A percentile compares a stretch with the other conserved stretches of the same genome.
Evolutionary conservation across 2,888 invertebrate species (phyloP).

Genomic region (Conomelus anceps): DNA sequence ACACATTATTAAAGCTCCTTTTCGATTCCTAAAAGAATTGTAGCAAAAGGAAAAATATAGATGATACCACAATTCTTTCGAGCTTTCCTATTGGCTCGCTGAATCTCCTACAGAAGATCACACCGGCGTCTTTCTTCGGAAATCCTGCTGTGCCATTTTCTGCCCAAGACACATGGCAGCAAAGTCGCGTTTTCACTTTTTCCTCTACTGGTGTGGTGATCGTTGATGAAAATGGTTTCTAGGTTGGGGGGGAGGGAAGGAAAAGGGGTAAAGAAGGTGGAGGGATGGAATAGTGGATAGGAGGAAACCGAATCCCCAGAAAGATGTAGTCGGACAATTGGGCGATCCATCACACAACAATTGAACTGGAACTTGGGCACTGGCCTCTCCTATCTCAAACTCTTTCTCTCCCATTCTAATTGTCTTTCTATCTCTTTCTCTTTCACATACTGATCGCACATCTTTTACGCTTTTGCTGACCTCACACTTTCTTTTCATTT

Average conservation of each 20-base stretch:
- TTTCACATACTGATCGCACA: too few species aligned
- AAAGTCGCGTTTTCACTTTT: not conserved
- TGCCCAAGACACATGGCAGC: not conserved
- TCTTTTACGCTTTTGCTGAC: not conserved
- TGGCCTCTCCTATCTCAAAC: too few species aligned
- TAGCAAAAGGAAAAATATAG: too few species aligned
- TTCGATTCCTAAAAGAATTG: too few species aligned
- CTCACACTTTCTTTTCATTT: not conserved
- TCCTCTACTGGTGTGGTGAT: not conserved
- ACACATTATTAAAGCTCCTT: too few species aligned
- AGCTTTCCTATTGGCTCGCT: too few species aligned
- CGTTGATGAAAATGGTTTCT: not conserved
- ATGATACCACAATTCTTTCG: too few species aligned
- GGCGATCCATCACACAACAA: not conserved
- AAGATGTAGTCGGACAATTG: not conserved
- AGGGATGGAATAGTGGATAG: not conserved
- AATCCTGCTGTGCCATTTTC: not conserved
- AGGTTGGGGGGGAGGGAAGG: not conserved
- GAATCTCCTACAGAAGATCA: not conserved
- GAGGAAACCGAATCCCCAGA: not conserved
- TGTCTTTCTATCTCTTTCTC: not conserved
- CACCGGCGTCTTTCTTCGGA: not conserved
- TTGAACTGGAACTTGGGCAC: not conserved
- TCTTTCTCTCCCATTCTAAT: not conserved
- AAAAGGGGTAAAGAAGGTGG: not conserved